Conservation (phyloP, 30 jellyfish, hydroid and myxozoan genomes). For the Cassiopea xamachana region DNA sequence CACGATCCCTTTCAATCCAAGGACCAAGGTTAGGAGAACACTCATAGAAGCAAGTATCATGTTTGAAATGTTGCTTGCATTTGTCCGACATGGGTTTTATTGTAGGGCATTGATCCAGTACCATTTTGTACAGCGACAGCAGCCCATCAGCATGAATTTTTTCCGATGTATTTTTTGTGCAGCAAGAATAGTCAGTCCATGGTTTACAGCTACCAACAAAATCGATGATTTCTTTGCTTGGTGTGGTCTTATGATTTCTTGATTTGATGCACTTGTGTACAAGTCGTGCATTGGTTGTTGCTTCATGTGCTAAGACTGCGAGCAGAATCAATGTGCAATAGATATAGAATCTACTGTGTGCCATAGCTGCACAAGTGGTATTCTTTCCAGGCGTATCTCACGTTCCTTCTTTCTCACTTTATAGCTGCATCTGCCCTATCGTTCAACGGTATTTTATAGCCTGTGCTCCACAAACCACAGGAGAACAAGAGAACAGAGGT, state of each 20-base stretch:
- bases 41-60: slow-evolving; percentile 94
- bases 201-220: slow-evolving; percentile 82
- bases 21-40: slow-evolving; percentile 96
- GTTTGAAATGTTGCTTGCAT: slow-evolving; percentile 85
- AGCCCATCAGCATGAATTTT: slow-evolving; percentile 83
- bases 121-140: slow-evolving; percentile 75
- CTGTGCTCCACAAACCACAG: background rate
- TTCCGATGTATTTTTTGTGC: slow-evolving; percentile 82
- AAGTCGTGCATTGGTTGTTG: slow-evolving; percentile 3
- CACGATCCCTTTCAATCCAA: slow-evolving; percentile 81
- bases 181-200: slow-evolving; percentile 91
- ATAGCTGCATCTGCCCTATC: no score
- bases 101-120: slow-evolving; percentile 93
- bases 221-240: slow-evolving; percentile 87
- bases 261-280: slow-evolving; percentile 83
- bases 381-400: no score
- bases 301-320: background rate
- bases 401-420: no score
- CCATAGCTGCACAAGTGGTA: background rate
- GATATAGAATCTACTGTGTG: background rate
- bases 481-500: background rate
- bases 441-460: no score
- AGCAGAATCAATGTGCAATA: background rate
- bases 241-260: slow-evolving; percentile 70
- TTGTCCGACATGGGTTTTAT: slow-evolving; percentile 77